Evolutionary conservation across 2,888 invertebrate genomes (phyloP).

Genomic region (Cephus pulcher): DNA sequence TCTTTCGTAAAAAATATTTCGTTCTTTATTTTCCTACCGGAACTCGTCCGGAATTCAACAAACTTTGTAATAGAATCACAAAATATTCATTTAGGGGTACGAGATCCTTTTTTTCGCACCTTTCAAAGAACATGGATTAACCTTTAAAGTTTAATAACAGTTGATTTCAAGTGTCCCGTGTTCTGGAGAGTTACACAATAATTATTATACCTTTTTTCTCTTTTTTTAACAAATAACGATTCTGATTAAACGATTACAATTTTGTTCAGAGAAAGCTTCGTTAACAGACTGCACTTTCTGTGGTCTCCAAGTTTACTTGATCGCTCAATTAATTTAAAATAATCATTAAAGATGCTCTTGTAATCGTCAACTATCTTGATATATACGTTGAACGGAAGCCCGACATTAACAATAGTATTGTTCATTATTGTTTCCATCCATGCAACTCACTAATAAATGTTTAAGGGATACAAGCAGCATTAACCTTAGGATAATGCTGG

Average conservation of each 20-base stretch:
- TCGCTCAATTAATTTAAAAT: no score
- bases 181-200: background rate
- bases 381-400: background rate
- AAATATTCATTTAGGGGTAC: background rate
- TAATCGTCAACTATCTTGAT: background rate
- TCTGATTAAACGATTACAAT: background rate
- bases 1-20: constrained; percentile 3
- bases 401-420: background rate
- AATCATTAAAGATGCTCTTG: no score
- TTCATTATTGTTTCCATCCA: background rate
- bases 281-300: background rate
- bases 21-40: background rate
- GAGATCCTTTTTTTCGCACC: background rate
- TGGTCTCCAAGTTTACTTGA: background rate
- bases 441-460: background rate
- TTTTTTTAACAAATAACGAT: background rate
- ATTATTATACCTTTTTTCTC: background rate
- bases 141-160: background rate
- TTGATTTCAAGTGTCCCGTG: background rate
- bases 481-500: background rate
- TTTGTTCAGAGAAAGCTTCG: background rate
- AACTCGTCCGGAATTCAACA: background rate
- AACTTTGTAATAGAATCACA: background rate
- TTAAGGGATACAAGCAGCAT: background rate
- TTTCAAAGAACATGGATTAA: background rate